Base-by-base conservation (phyloP, 2,797 vertebrate genomes). In the Pitangus sulphuratus region DNA sequence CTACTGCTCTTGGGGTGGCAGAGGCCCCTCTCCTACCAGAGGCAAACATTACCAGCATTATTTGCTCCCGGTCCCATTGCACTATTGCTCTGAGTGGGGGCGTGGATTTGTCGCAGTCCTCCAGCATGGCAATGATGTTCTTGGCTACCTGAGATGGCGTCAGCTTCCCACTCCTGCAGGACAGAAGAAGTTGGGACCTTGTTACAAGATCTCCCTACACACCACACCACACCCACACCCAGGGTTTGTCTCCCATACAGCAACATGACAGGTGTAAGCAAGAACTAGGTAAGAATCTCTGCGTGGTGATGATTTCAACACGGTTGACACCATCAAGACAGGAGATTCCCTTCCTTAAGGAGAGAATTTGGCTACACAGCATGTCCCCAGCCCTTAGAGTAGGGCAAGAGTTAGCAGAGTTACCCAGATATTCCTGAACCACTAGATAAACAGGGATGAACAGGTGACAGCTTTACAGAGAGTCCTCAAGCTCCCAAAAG, bases 121-220 rank as follows among this genome's bases (percentile, higher is more conserved):
- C 96, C 88, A 98, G 78, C 40, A 53, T 3, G 25, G 94, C 88
- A 92, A 97, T 86, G 88, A 98, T 92, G 84, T 98, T 98, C 92
- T 90, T 95, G 56, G 97, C 97, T 47, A 97, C 95, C 40, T 97
- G 96, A 62, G 88, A 87, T 9, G 97, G 97, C 0, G 95, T 97
- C 79, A 97, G 62, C 89, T 89, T 95, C 65, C 96, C 97, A 39
- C 84, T 96, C 92, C 97, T 98, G 79, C n/a, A 81, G 57, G 75
- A 90, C n/a, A 94, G 51, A 44, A 84, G 42, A 93, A 91, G 30
- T 65, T 48, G 50, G 25, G 58, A 84, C 16, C 31, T 58, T 37
- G 62, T 95, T 90, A 93, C 18, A 69, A 84, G 50, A 84, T 8
- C 4, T 66, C 4, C 15, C 24, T n/a, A n/a, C 35, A 37, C 35